phyloP scores from a whole-genome alignment of 2,797 vertebrate species.

The Manis javanica region DNA sequence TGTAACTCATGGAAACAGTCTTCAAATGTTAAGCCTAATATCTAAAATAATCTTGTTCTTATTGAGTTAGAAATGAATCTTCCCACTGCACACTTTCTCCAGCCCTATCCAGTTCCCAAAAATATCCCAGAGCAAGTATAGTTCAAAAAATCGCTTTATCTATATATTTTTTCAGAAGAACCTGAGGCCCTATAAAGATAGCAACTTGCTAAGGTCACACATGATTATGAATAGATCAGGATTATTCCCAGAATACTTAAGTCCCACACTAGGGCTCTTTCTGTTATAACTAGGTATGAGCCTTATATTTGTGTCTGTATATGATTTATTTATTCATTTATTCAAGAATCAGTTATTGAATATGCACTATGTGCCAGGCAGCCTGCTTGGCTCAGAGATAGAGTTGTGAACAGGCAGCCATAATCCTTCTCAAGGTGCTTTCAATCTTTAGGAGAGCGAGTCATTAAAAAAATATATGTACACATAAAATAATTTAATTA shows the following conservation, averaged over 20 bases:
- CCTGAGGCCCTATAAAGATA: background rate
- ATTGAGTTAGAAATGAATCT: background rate
- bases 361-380: background rate
- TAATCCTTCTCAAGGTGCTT: background rate
- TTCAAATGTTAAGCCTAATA: background rate
- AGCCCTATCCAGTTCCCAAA: background rate
- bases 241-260: background rate
- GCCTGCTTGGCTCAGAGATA: background rate
- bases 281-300: background rate
- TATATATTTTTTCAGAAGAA: background rate
- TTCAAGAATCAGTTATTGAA: background rate
- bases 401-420: background rate
- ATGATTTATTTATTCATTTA: background rate
- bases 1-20: background rate
- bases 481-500: slow-evolving; percentile 25
- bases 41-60: background rate
- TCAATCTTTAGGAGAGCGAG: background rate
- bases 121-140: background rate
- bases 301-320: background rate
- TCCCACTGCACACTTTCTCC: background rate
- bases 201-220: background rate
- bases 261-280: background rate
- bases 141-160: background rate
- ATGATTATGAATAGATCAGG: background rate
- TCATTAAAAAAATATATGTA: background rate